phyloP scores from a whole-genome alignment of 2,113 vertebrate genomes.

The Hippocampus comes region DNA sequence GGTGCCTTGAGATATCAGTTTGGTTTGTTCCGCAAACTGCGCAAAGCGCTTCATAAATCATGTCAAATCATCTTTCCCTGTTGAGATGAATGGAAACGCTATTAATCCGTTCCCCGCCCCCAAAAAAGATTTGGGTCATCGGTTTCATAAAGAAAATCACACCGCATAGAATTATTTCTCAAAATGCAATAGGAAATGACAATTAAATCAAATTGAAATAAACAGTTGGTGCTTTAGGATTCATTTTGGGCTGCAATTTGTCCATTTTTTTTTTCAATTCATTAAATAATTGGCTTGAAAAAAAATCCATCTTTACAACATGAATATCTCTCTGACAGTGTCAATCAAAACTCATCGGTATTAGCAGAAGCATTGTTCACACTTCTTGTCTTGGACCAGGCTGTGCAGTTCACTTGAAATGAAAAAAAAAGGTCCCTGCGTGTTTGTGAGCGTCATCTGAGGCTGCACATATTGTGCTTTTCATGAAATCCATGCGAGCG shows the following conservation, averaged over 20 bases:
- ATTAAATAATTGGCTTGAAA: too few relatives aligned
- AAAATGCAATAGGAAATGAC: neutral
- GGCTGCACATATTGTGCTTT: neutral
- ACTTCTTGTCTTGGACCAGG: neutral
- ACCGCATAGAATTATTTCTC: neutral
- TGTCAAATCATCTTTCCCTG: neutral
- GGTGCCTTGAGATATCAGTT: neutral
- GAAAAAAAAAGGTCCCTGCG: neutral
- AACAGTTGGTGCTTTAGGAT: too few relatives aligned
- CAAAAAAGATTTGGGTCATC: neutral
- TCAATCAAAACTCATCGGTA: neutral
- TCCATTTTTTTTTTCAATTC: too few relatives aligned
- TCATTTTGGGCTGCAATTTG: too few relatives aligned
- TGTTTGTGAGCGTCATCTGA: neutral
- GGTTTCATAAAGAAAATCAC: neutral
- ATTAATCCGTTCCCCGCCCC: neutral
- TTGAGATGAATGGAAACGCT: neutral
- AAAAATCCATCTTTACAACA: neutral
- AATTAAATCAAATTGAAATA: neutral
- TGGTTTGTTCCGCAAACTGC: too few relatives aligned
- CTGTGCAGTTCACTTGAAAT: too few relatives aligned
- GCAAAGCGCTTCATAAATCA: neutral
- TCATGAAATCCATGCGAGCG: constrained; percentile 6
- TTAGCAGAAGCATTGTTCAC: too few relatives aligned
- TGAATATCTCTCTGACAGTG: neutral